Conservation (phyloP, 1,140 invertebrate species). For the Lanistes nyassanus region DNA sequence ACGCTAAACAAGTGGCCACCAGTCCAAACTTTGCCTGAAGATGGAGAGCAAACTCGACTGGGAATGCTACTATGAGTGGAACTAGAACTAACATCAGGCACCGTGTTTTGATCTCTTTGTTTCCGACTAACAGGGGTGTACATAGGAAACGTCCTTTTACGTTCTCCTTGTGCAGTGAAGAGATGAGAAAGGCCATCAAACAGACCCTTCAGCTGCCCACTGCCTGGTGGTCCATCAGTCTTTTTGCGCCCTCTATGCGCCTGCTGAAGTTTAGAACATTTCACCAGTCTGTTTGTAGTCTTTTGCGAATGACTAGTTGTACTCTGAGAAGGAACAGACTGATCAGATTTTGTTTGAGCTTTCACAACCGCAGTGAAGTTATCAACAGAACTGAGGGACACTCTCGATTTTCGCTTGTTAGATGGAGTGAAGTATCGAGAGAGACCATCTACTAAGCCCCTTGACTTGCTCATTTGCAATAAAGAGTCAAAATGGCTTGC, state of each 20-base stretch:
- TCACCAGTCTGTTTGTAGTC: constrained; percentile 60
- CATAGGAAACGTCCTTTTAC: constrained; percentile 67
- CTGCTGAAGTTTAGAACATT: constrained; percentile 59
- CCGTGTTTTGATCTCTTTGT: constrained; percentile 25
- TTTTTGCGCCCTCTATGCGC: constrained; percentile 55
- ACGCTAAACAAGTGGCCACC: constrained; percentile 12
- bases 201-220: constrained; percentile 78
- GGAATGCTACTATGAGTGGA: constrained; percentile 16
- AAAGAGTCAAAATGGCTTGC: constrained; percentile 54
- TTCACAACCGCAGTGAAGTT: constrained; percentile 39
- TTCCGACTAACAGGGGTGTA: constrained; percentile 34
- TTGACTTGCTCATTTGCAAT: constrained; percentile 57
- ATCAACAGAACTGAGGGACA: constrained; percentile 59
- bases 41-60: constrained; percentile 9
- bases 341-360: constrained; percentile 10
- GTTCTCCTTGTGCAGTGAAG: constrained; percentile 76
- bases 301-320: constrained; percentile 53
- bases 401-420: constrained; percentile 64
- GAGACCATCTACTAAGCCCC: constrained; percentile 65
- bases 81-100: not conserved
- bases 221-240: constrained; percentile 64
- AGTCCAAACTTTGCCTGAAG: not conserved
- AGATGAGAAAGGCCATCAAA: constrained; percentile 88
- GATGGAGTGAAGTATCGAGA: constrained; percentile 66
- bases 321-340: not conserved